Evolutionary conservation across 2,797 vertebrate genomes (phyloP).

Genomic region (Girardinus metallicus): DNA sequence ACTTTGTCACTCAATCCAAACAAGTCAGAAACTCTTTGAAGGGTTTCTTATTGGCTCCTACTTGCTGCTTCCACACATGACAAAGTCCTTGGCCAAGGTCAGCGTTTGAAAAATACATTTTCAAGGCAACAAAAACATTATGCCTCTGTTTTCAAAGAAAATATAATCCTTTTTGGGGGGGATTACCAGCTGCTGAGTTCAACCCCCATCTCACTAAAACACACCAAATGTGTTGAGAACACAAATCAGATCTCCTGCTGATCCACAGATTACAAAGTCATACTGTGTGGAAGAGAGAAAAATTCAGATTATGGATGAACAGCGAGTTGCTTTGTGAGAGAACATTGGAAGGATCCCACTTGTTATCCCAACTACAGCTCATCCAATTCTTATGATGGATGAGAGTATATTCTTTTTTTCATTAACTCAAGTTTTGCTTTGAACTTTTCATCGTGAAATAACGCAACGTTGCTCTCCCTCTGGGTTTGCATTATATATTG

Average conservation of each 20-base stretch:
- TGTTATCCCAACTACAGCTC: constrained; percentile 2
- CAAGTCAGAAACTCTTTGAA: not conserved
- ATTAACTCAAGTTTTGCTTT: not conserved
- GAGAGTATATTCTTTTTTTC: not conserved
- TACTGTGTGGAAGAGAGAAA: constrained; percentile 1
- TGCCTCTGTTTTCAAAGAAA: not conserved
- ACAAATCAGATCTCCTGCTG: constrained; percentile 4
- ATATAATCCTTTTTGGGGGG: not conserved
- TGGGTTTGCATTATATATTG: not conserved
- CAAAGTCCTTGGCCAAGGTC: not conserved
- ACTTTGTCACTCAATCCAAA: not conserved
- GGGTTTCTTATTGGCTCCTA: not conserved
- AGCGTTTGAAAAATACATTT: not conserved
- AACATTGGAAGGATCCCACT: not conserved
- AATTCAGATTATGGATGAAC: constrained; percentile 4
- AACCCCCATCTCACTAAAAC: not conserved
- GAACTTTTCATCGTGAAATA: not conserved
- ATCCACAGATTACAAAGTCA: not conserved
- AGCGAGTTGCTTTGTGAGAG: not conserved
- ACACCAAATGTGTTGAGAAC: not conserved
- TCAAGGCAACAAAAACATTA: not conserved
- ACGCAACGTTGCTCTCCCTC: not conserved
- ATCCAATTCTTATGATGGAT: constrained; percentile 3
- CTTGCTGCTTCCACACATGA: not conserved
- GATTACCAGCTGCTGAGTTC: constrained; percentile 4